phyloP scores from a whole-genome alignment of 2,797 vertebrate species.

The Micrastur ruficollis region DNA sequence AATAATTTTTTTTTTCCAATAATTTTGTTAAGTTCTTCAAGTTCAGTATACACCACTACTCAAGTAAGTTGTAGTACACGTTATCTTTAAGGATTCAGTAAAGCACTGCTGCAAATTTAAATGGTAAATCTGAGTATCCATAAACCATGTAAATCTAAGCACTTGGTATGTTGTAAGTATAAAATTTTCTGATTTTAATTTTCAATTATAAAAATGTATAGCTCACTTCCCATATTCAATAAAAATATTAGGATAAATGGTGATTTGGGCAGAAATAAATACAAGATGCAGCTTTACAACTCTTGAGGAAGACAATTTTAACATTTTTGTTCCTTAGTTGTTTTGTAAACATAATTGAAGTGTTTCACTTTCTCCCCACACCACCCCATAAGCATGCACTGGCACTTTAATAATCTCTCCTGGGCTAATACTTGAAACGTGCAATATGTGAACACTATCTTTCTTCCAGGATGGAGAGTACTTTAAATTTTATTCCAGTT shows the following conservation, averaged over 20 bases:
- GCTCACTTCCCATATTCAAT: not conserved
- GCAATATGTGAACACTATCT: not conserved
- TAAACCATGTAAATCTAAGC: not conserved
- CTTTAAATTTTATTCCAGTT: not conserved
- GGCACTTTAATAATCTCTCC: not conserved
- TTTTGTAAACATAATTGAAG: not conserved
- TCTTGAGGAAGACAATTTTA: not conserved
- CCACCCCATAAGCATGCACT: not conserved
- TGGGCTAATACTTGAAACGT: not conserved
- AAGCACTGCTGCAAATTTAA: conserved; percentile 3
- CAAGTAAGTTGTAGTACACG: not conserved
- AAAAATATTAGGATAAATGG: not conserved
- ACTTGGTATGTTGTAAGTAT: not conserved
- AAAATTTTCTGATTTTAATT: not conserved
- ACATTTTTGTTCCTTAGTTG: not conserved
- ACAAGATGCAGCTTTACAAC: not conserved
- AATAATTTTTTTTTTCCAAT: not conserved
- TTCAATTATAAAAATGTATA: not conserved
- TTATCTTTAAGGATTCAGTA: not conserved
- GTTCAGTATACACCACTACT: not conserved
- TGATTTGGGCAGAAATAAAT: not conserved
- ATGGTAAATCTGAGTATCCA: not conserved
- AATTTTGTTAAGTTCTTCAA: not conserved
- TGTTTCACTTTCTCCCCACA: not conserved
- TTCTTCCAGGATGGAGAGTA: not conserved